Conservation (phyloP, 2,888 invertebrate genomes). For the Hipparchia sbordonii region DNA sequence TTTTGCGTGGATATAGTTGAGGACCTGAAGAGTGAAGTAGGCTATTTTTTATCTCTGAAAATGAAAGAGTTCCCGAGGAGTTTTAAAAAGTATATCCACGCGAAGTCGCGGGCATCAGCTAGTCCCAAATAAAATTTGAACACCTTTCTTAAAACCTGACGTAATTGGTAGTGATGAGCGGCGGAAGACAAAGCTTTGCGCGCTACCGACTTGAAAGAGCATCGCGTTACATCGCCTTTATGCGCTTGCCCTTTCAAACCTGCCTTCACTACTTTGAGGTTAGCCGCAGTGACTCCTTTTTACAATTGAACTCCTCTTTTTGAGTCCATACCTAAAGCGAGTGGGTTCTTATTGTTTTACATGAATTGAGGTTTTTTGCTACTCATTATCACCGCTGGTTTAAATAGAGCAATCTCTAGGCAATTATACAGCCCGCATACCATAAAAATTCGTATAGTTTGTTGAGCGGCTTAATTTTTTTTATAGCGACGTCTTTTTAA, state of each 20-base stretch:
- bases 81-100: too few relatives aligned
- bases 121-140: conserved; percentile 21
- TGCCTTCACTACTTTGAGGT: conserved; percentile 48
- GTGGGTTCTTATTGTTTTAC: conserved; percentile 28
- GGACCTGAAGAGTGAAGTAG: too few relatives aligned
- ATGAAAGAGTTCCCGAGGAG: too few relatives aligned
- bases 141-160: conserved; percentile 48
- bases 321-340: conserved; percentile 14
- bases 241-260: conserved; percentile 52
- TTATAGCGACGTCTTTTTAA: not conserved
- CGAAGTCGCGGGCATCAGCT: too few relatives aligned
- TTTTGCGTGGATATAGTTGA: too few relatives aligned
- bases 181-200: conserved; percentile 57
- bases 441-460: not conserved
- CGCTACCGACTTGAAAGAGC: conserved; percentile 42
- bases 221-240: conserved; percentile 60
- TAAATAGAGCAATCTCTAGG: not conserved
- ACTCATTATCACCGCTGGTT: not conserved
- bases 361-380: conserved; percentile 4
- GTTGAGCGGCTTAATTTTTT: not conserved
- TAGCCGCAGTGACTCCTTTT: conserved; percentile 40
- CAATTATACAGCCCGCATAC: not conserved
- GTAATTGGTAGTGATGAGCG: conserved; percentile 62
- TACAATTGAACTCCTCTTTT: conserved; percentile 32
- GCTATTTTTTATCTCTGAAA: too few relatives aligned